phyloP scores from a whole-genome alignment of 1,140 invertebrate species.

The Colletes gigas region DNA sequence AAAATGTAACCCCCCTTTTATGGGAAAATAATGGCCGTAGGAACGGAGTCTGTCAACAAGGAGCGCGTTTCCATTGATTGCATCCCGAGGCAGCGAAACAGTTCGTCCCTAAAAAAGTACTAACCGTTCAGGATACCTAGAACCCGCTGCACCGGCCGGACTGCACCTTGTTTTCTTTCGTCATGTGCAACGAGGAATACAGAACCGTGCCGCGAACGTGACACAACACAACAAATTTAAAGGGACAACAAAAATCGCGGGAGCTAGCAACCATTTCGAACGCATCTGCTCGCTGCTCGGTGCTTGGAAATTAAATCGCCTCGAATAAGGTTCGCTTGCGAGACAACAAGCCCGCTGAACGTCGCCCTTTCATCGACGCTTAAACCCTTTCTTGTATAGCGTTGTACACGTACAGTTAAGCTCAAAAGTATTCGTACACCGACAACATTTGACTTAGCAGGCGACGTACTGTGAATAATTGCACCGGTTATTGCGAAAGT shows the following conservation, averaged over 20 bases:
- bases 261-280: slow-evolving; percentile 8
- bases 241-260: slow-evolving; percentile 59
- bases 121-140: slow-evolving; percentile 69
- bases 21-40: slow-evolving; percentile 25
- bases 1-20: slow-evolving; percentile 31
- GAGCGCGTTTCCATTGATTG: slow-evolving; percentile 37
- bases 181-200: slow-evolving; percentile 65
- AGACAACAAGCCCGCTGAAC: too few species aligned
- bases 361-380: too few species aligned
- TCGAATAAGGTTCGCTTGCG: too few species aligned
- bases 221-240: slow-evolving; percentile 68
- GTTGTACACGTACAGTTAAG: too few species aligned
- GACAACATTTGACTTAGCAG: too few species aligned
- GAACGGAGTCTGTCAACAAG: slow-evolving; percentile 30
- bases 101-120: slow-evolving; percentile 51
- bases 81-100: background rate
- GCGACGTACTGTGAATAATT: too few species aligned
- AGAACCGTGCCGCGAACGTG: slow-evolving; percentile 49
- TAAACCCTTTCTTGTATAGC: too few species aligned
- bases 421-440: too few species aligned
- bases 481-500: too few species aligned
- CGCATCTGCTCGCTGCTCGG: too few species aligned
- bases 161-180: slow-evolving; percentile 72
- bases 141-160: slow-evolving; percentile 64
- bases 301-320: too few species aligned